phyloP scores from a whole-genome alignment of 1,140 invertebrate genomes.

The Asobara japonica region DNA sequence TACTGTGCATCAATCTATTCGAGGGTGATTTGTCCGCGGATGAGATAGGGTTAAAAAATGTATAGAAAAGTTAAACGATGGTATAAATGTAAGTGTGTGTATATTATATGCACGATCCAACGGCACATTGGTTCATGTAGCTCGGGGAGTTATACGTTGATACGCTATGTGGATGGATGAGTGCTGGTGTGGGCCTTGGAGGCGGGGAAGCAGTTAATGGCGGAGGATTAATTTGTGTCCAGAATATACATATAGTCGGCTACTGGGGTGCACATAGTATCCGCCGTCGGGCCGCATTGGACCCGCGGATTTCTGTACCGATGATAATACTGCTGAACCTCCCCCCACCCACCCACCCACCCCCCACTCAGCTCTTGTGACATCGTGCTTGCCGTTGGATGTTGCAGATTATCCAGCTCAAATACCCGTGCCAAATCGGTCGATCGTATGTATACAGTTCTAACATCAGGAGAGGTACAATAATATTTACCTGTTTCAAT shows the following conservation, averaged over 20 bases:
- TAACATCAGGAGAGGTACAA: neutral
- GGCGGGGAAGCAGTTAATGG: constrained; percentile 21
- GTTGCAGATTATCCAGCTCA: constrained; percentile 35
- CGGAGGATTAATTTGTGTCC: constrained; percentile 31
- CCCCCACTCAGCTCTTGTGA: constrained; percentile 17
- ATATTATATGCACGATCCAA: constrained; percentile 7
- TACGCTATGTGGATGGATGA: constrained; percentile 12
- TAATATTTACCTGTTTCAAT: neutral
- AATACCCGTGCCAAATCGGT: constrained; percentile 29
- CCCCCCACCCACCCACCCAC: neutral
- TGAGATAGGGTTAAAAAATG: constrained; percentile 11
- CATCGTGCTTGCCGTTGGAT: constrained; percentile 33
- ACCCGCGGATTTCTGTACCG: constrained; percentile 1
- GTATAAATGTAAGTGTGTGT: constrained; percentile 24
- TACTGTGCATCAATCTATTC: constrained; percentile 15
- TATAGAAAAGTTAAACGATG: constrained; percentile 35
- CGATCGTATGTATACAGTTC: constrained; percentile 10
- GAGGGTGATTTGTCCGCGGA: neutral
- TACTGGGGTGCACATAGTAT: constrained; percentile 18
- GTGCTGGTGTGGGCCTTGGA: neutral
- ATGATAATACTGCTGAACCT: constrained; percentile 19
- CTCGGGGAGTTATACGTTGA: neutral
- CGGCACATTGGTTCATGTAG: neutral
- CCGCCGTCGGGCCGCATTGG: constrained; percentile 16
- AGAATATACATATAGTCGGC: constrained; percentile 9